Conservation (phyloP, 2,888 invertebrate species). For the Orthonevra nobilis region DNA sequence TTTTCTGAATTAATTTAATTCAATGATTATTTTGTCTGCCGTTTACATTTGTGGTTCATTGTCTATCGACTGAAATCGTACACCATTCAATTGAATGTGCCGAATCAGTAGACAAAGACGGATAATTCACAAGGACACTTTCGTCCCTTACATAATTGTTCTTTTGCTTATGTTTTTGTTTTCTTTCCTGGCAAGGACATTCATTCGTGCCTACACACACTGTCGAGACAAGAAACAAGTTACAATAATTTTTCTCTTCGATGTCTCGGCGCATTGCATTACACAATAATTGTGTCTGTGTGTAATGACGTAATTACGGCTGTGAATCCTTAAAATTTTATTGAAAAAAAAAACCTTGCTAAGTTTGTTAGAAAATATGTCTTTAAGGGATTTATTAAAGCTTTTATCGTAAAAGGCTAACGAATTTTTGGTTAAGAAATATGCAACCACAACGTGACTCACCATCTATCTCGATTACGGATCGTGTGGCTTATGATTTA, state of each 20-base stretch:
- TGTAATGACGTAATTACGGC: no score
- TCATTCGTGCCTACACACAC: constrained; percentile 1
- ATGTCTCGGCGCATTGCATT: background rate
- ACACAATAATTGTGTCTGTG: no score
- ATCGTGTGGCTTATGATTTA: no score
- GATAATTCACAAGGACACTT: background rate
- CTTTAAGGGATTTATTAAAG: no score
- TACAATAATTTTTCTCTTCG: constrained; percentile 2
- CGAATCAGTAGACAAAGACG: background rate
- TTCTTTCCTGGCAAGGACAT: background rate
- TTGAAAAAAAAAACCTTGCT: no score
- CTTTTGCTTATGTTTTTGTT: background rate
- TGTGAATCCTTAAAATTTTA: no score
- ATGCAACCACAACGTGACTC: no score
- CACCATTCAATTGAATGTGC: constrained; percentile 12
- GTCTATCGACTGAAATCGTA: background rate
- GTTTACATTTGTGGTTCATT: background rate
- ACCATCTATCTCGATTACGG: no score
- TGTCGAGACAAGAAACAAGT: background rate
- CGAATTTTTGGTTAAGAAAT: no score
- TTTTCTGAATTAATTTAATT: background rate
- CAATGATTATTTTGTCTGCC: constrained; percentile 7
- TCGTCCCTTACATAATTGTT: no score
- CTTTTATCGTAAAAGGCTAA: no score
- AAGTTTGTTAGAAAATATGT: no score